Evolutionary conservation across 2,113 vertebrate genomes (phyloP).

Genomic region (Abramis brama): DNA sequence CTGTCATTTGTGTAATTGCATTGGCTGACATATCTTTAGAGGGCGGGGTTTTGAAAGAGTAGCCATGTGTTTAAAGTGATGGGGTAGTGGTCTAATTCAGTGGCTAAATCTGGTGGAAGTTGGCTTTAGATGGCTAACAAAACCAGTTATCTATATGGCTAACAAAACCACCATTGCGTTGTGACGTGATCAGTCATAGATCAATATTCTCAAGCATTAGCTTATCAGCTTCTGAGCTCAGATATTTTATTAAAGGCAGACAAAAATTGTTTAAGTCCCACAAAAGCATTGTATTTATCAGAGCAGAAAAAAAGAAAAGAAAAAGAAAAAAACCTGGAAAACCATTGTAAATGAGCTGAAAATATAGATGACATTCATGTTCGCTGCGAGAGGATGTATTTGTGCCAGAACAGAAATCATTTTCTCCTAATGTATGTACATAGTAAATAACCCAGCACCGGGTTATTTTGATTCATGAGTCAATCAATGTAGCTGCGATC

Average conservation of each 20-base stretch:
- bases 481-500: slow-evolving; percentile 54
- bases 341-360: slow-evolving; percentile 36
- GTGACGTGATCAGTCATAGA: background rate
- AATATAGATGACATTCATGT: slow-evolving; percentile 33
- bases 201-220: slow-evolving; percentile 9
- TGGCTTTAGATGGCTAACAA: background rate
- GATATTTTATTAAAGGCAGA: slow-evolving; percentile 5
- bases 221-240: background rate
- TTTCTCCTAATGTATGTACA: slow-evolving; percentile 60
- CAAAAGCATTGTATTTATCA: slow-evolving; percentile 16
- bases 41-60: too few species aligned
- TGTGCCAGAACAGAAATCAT: slow-evolving; percentile 33
- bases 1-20: background rate
- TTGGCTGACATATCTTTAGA: background rate
- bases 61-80: too few species aligned
- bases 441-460: slow-evolving; percentile 48
- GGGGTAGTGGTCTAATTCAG: background rate
- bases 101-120: background rate
- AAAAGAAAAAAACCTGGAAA: background rate
- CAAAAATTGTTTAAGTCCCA: background rate
- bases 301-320: background rate
- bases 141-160: background rate
- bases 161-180: background rate
- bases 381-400: slow-evolving; percentile 40
- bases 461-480: slow-evolving; percentile 58